Conservation (phyloP, 2,113 vertebrate species). For the Naja naja region DNA sequence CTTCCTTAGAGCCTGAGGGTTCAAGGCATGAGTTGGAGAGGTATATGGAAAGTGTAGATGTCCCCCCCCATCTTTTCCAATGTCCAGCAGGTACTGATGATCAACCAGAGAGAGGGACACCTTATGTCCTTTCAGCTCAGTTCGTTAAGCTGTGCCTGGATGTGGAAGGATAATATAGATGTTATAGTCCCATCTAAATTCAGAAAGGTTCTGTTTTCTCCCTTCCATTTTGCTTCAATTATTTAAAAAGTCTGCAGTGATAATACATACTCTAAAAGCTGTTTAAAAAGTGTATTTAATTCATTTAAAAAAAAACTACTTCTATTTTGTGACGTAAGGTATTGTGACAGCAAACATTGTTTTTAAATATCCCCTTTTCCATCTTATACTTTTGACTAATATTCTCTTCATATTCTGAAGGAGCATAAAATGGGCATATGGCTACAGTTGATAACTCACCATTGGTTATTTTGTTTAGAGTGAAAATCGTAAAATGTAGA, state of each 20-base stretch:
- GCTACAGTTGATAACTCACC: not conserved
- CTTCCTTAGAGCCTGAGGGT: not conserved
- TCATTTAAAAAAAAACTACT: conserved; percentile 29
- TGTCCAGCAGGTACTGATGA: not conserved
- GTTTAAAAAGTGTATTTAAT: conserved; percentile 33
- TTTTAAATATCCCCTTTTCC: conserved; percentile 16
- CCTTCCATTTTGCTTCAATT: not conserved
- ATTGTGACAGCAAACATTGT: conserved; percentile 34
- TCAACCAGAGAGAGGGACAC: not conserved
- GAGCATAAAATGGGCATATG: conserved; percentile 8
- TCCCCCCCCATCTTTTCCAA: not conserved
- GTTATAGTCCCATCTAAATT: not conserved
- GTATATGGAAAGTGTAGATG: not conserved
- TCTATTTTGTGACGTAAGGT: conserved; percentile 33
- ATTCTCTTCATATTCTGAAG: not conserved
- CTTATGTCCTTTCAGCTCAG: not conserved
- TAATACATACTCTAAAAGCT: conserved; percentile 39
- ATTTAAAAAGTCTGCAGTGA: conserved; percentile 46
- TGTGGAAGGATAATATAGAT: not conserved
- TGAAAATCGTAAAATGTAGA: not conserved
- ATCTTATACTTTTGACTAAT: not conserved
- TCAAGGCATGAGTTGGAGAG: not conserved
- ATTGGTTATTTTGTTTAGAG: not conserved
- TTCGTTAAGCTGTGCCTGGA: not conserved
- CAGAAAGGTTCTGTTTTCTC: not conserved